Evolutionary conservation across 2,113 vertebrate species (phyloP), one percentile per base, ranked within the genome.

Genomic region (Sander lucioperca): DNA sequence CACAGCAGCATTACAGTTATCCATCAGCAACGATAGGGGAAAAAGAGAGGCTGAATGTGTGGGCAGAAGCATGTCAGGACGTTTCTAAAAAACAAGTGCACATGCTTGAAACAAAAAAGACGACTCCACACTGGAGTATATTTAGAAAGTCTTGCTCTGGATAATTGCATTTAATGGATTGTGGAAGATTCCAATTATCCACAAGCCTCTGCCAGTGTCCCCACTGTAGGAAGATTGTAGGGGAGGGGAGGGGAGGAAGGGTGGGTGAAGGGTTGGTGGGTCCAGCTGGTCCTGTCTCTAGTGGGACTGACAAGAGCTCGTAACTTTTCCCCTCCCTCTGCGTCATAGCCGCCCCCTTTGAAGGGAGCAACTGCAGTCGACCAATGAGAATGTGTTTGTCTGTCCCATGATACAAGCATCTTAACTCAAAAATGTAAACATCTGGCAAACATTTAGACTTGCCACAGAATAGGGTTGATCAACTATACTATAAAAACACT

Each of bases 341-440:
- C 85, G 86, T 86, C 89, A 91, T 21, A 18, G 78, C 90, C 77
- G 74, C 83, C 82, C 84, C 68, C 72, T 70, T 82, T 67, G 6
- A 80, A n/a, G 63, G 48, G 54, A 86, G 77, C 80, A 65, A 79
- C 25, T 23, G 27, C 71, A 43, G 78, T 70, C 50, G 56, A 65
- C 89, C 90, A 93, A 91, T 91, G 62, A 78, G 82, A 80, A n/a
- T 11, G 39, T 80, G 88, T 90, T 85, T 82, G 68, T 62, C 39
- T 53, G 87, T 94, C 92, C 90, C 93, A 90, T 77, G 88, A 89
- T 80, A 93, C 88, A 88, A 91, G 91, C 82, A 90, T 93, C 92
- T 86, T 83, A 86, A 82, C 81, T 58, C 77, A 93, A 91, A 95
- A 91, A 95, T 94, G 90, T 95, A 95, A 95, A 95, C 95, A 95